Evolutionary conservation across 2,797 vertebrate genomes (phyloP).

Genomic region (Halcyon smyrnensis): DNA sequence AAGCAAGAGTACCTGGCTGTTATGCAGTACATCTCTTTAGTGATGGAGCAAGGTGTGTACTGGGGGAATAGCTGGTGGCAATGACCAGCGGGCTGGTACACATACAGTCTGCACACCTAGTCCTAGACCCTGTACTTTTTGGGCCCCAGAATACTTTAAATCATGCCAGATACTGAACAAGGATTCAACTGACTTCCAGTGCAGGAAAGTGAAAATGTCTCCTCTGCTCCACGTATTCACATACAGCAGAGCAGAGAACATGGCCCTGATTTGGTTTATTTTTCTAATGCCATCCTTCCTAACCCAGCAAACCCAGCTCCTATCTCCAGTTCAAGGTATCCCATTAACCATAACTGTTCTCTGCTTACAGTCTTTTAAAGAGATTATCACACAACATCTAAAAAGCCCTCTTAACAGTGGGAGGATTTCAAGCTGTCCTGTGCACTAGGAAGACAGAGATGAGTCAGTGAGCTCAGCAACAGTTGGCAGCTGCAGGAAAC

Average conservation of each 20-base stretch:
- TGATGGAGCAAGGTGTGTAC: not conserved
- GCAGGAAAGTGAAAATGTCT: not conserved
- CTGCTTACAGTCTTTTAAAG: not conserved
- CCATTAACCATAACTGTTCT: not conserved
- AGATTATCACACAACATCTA: not conserved
- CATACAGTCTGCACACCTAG: not conserved
- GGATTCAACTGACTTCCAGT: not conserved
- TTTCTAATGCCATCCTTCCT: not conserved
- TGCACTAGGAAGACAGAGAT: not conserved
- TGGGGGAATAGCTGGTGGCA: not conserved
- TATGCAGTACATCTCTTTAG: not conserved
- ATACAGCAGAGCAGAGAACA: not conserved
- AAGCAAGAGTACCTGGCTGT: not conserved
- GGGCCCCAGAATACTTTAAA: not conserved
- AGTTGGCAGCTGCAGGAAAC: not conserved
- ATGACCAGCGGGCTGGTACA: not conserved
- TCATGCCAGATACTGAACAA: not conserved
- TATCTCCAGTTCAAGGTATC: not conserved
- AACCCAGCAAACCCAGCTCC: not conserved
- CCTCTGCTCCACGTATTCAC: fast-evolving
- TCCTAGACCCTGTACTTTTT: not conserved
- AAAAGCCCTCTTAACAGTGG: not conserved
- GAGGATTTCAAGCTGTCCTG: not conserved
- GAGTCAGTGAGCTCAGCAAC: not conserved
- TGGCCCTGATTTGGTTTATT: not conserved